Conservation (phyloP, 2,888 invertebrate species). For the Hemaris fuciformis region DNA sequence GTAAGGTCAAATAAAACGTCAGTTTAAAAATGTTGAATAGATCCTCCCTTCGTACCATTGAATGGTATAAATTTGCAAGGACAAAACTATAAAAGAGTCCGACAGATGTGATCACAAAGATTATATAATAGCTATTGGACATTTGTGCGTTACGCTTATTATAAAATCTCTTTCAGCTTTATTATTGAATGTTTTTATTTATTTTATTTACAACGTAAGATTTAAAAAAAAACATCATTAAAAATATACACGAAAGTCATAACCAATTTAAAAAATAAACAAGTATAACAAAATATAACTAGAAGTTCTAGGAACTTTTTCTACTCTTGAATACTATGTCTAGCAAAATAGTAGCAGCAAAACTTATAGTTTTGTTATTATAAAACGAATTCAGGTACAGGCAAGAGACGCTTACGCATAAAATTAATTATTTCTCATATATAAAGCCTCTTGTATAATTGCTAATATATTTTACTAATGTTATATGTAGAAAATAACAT, state of each 20-base stretch:
- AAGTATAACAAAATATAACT: no score
- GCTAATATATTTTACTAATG: not conserved
- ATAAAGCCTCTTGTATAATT: not conserved
- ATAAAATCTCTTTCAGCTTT: slow-evolving; percentile 8
- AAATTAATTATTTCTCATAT: not conserved
- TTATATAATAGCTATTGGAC: slow-evolving; percentile 13
- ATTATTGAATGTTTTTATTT: not conserved
- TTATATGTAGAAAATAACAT: no score
- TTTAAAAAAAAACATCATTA: not conserved
- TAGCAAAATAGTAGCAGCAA: no score
- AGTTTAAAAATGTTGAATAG: slow-evolving; percentile 59
- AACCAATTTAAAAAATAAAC: no score
- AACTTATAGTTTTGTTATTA: not conserved
- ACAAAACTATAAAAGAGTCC: slow-evolving; percentile 53
- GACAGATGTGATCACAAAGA: slow-evolving; percentile 36
- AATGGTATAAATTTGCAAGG: slow-evolving; percentile 64
- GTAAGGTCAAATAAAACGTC: slow-evolving; percentile 53
- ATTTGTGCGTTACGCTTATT: slow-evolving; percentile 2
- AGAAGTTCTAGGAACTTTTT: not conserved
- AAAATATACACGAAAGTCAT: not conserved
- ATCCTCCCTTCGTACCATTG: slow-evolving; percentile 61
- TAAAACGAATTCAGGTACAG: not conserved
- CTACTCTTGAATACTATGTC: not conserved
- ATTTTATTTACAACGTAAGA: not conserved
- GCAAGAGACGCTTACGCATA: not conserved